Base-by-base conservation (phyloP, 2,888 invertebrate genomes). In the Spodoptera exigua region DNA sequence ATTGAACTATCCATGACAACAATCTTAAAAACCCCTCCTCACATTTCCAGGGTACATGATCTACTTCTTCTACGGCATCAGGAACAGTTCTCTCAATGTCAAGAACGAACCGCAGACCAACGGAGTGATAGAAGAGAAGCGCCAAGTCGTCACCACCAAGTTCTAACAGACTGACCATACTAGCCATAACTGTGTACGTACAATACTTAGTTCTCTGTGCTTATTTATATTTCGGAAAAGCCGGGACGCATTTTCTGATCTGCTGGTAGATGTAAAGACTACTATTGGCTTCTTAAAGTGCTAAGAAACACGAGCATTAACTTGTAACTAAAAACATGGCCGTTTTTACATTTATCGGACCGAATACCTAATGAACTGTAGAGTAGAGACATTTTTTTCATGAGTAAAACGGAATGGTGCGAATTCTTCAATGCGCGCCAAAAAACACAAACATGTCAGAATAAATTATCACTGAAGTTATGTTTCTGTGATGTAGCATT, bases 21-120 rank as follows among this genome's bases (percentile, higher is more conserved):
- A 12, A n/a, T 12, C 2, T 32, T 46, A 11, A n/a, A 27, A 17
- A 21, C 7, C 3, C 16, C 3, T 0, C 17, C 16, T 2, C 0
- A n/a, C 10, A 17, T 2, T 66, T 72, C 7, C 89, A 97, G 98
- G 98, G 49, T 97, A 98, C 82, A 78, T 96, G 2, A 98, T 99
- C 80, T 99, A 99, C 89, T 97, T 98, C 88, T 87, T 94, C 66
- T 99, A 99, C 84, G 98, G 98, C 43, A 95, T 98, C 57, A 91
- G 95, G 39, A 95, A 98, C 84, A 98, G 98, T 57, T 91, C 95
- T 0, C 96, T 97, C 78, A 95, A 95, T n/a, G 79, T 78, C 53
- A 56, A 60, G 18, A 46, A 13, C 0, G 35, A 71, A 0, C 65
- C 76, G 0, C 56, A 70, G 0, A 66, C 58, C 17, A 87, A 87